A percentile compares a stretch with the other conserved stretches of the same genome.
phyloP scores from a whole-genome alignment of 2,113 vertebrate species.

The Hippolais icterina region DNA sequence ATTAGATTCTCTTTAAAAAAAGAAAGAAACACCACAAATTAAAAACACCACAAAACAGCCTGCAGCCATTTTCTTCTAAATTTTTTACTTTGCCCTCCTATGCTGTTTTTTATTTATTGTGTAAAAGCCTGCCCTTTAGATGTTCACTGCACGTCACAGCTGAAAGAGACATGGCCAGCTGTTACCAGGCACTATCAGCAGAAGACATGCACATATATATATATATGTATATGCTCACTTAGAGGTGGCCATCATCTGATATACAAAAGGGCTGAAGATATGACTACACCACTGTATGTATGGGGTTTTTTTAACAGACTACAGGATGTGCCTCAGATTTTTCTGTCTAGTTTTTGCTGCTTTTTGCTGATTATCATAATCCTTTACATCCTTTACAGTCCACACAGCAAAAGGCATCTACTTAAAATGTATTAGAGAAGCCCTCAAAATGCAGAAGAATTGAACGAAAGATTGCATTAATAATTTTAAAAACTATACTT shows the following conservation, averaged over 20 bases:
- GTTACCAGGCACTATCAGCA: neutral
- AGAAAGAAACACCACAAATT: neutral
- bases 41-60: neutral
- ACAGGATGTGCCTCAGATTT: neutral
- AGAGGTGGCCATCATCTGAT: neutral
- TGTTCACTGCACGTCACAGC: neutral
- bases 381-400: neutral
- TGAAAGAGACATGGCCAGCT: neutral
- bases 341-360: neutral
- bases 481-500: neutral
- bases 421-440: neutral
- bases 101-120: neutral
- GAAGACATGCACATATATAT: neutral
- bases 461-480: neutral
- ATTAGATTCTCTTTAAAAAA: neutral
- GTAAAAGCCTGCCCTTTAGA: conserved; percentile 19
- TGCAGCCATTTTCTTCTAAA: neutral
- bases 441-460: neutral
- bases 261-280: neutral
- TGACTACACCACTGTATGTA: neutral
- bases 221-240: neutral
- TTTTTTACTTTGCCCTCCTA: neutral
- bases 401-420: neutral
- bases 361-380: neutral
- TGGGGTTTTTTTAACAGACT: neutral